These are phyloP conservation scores for Brachynemurus nebulosus DNA, from an alignment of 2,888 invertebrate species.

Conservation along the genomic window DNA sequence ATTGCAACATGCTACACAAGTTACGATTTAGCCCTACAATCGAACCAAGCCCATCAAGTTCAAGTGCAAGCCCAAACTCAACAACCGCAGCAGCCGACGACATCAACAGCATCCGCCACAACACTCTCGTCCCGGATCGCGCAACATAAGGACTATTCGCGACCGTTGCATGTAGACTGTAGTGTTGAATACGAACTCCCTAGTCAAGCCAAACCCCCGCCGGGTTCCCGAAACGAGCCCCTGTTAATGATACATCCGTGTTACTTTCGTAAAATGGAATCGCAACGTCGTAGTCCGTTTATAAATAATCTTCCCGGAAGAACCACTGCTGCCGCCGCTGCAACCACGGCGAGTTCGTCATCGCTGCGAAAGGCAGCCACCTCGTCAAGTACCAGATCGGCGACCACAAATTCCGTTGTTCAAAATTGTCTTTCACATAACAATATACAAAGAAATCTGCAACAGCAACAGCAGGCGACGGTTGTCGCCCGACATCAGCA, in stretches of 20 bases:
- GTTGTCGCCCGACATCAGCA: constrained; percentile 21
- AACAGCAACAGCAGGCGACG: constrained; percentile 14
- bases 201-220: constrained; percentile 77
- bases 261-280: constrained; percentile 77
- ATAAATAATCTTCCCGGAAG: constrained; percentile 67
- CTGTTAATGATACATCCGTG: constrained; percentile 82
- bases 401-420: constrained; percentile 19
- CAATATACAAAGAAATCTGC: constrained; percentile 19
- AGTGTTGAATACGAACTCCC: constrained; percentile 85
- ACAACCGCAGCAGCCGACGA: constrained; percentile 35
- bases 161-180: constrained; percentile 80
- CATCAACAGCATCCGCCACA: constrained; percentile 26
- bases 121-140: constrained; percentile 28
- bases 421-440: not conserved
- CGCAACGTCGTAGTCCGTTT: constrained; percentile 67
- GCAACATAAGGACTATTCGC: constrained; percentile 62
- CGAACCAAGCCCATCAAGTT: constrained; percentile 32
- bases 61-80: constrained; percentile 26
- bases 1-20: constrained; percentile 15
- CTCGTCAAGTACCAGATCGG: constrained; percentile 21
- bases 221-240: constrained; percentile 68
- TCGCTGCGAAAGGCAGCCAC: not conserved
- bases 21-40: constrained; percentile 31
- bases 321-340: not conserved
- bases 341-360: not conserved